These are phyloP conservation scores for Sminthurides bifidus DNA, from an alignment of 1,140 invertebrate species.

Conservation along the genomic window DNA sequence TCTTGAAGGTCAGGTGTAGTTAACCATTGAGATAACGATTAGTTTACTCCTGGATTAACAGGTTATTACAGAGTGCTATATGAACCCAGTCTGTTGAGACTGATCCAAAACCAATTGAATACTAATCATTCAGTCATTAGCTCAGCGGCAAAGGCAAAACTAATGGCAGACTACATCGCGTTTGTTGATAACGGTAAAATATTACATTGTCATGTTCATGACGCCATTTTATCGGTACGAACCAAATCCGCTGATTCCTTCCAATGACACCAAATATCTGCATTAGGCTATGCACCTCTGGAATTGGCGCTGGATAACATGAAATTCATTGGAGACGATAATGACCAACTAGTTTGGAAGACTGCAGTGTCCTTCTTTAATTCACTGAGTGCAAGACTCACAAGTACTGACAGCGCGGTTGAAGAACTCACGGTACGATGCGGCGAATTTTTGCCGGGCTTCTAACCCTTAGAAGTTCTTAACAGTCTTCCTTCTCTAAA, in stretches of 20 bases:
- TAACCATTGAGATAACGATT: not conserved
- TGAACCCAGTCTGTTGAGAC: slow-evolving; percentile 40
- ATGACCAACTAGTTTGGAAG: too few relatives aligned
- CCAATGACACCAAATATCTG: not conserved
- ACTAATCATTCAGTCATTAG: slow-evolving; percentile 10
- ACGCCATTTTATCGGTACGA: not conserved
- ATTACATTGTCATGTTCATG: not conserved
- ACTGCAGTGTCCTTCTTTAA: too few relatives aligned
- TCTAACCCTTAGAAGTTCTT: slow-evolving; percentile 2
- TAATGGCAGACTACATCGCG: slow-evolving; percentile 25
- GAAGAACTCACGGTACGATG: too few relatives aligned
- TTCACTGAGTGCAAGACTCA: too few relatives aligned
- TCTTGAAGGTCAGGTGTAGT: not conserved
- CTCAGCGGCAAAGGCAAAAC: slow-evolving; percentile 14
- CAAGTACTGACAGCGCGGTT: too few relatives aligned
- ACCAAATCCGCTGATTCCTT: too few relatives aligned
- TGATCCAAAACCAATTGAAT: slow-evolving; percentile 8
- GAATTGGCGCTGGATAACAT: slow-evolving; percentile 16
- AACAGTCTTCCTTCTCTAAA: not conserved
- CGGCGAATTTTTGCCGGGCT: too few relatives aligned
- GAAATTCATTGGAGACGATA: too few relatives aligned
- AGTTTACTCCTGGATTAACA: slow-evolving; percentile 29
- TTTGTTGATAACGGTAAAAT: slow-evolving; percentile 12
- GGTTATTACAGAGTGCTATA: slow-evolving; percentile 76
- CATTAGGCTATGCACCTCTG: slow-evolving; percentile 14